These are phyloP conservation scores for Reticulitermes lucifugus DNA, from an alignment of 2,888 invertebrate species.

Conservation along the genomic window DNA sequence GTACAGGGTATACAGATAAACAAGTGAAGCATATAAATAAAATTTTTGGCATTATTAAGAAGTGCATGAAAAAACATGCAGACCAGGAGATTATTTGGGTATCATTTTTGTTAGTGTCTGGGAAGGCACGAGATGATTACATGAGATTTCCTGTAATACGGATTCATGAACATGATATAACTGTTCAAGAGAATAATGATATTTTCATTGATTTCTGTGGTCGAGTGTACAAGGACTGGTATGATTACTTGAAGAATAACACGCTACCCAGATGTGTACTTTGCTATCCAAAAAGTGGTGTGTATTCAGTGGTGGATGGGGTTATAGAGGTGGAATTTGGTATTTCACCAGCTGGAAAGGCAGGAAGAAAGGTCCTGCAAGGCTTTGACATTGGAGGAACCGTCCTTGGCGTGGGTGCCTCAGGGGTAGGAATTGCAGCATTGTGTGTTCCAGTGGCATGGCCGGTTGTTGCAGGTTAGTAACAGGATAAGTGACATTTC, in stretches of 20 bases:
- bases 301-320: not conserved
- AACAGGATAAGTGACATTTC: not conserved
- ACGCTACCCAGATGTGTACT: not conserved
- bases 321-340: not conserved
- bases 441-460: not conserved
- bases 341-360: not conserved
- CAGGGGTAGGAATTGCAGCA: not conserved
- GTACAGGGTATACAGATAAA: not conserved
- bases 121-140: not conserved
- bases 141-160: not conserved
- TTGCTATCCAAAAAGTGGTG: constrained; percentile 2
- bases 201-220: not conserved
- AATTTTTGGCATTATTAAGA: not conserved
- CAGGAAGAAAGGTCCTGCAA: not conserved
- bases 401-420: not conserved
- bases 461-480: not conserved
- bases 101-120: not conserved
- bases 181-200: no score
- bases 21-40: not conserved
- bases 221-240: not conserved
- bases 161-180: not conserved
- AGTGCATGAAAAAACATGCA: not conserved
- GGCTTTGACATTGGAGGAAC: not conserved
- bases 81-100: not conserved
- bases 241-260: constrained; percentile 2